Percentiles rank a stretch among this genome's conserved stretches.
Evolutionary conservation across 2,113 vertebrate genomes (phyloP).

Genomic region (Octodon degus): DNA sequence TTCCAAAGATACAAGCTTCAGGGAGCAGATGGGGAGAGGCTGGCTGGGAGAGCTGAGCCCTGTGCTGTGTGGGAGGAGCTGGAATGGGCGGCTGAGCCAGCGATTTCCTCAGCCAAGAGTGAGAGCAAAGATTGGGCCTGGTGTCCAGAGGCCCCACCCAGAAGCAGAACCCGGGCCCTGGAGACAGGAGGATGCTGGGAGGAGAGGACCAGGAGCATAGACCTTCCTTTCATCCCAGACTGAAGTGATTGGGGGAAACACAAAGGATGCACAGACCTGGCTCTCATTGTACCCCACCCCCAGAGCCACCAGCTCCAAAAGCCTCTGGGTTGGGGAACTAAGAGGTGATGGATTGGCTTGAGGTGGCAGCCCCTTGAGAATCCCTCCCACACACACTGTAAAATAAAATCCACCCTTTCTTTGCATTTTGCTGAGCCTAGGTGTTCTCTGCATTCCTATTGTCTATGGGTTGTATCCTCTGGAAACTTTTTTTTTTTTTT

Average conservation of each 20-base stretch:
- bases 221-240: slow-evolving; percentile 35
- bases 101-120: slow-evolving; percentile 29
- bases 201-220: background rate
- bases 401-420: slow-evolving; percentile 76
- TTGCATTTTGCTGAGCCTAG: slow-evolving; percentile 68
- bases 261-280: background rate
- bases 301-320: background rate
- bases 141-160: background rate
- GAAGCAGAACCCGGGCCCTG: background rate
- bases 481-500: slow-evolving; percentile 13
- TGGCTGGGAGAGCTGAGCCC: background rate
- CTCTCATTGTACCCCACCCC: background rate
- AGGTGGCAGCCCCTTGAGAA: slow-evolving; percentile 66
- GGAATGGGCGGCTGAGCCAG: slow-evolving; percentile 7
- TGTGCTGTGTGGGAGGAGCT: accelerated
- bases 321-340: background rate
- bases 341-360: slow-evolving; percentile 73
- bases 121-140: slow-evolving; percentile 1
- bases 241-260: background rate
- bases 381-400: slow-evolving; percentile 79
- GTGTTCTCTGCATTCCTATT: slow-evolving; percentile 50
- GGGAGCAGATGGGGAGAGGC: background rate
- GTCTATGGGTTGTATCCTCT: slow-evolving; percentile 56
- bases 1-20: slow-evolving; percentile 23
- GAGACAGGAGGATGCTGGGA: background rate